Percentiles rank a stretch among this genome's conserved stretches.
Conservation (phyloP, 2,888 invertebrate species). For the Mesorhabditis spiculigera region DNA sequence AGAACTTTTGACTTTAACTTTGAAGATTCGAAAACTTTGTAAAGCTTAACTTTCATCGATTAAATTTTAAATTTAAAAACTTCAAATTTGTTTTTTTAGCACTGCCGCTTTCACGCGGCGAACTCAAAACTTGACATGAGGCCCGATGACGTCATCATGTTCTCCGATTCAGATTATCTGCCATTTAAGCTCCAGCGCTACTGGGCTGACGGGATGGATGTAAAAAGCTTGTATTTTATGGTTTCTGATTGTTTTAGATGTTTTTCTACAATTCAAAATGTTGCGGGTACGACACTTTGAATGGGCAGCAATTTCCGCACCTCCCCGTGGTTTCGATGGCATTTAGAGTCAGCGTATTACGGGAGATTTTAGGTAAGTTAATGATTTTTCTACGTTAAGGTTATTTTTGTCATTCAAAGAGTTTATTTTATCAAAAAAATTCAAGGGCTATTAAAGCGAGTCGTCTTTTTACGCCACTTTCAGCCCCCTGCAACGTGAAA, state of each 20-base stretch:
- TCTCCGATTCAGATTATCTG: slow-evolving; percentile 1
- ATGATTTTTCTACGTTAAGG: not conserved
- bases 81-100: not conserved
- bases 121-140: not conserved
- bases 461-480: too few species aligned
- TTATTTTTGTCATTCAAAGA: too few species aligned
- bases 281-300: not conserved
- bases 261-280: not conserved
- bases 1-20: not conserved
- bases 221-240: not conserved
- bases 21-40: too few species aligned
- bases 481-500: too few species aligned
- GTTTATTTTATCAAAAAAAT: too few species aligned
- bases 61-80: not conserved
- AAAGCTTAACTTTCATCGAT: too few species aligned
- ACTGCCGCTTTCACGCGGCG: slow-evolving; percentile 4
- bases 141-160: not conserved
- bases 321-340: not conserved
- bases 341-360: not conserved
- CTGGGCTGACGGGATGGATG: slow-evolving; percentile 4
- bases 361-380: slow-evolving; percentile 5
- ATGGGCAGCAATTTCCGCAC: not conserved
- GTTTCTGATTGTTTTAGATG: not conserved
- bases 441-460: too few species aligned
- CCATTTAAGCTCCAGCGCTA: not conserved